phyloP scores from a whole-genome alignment of 2,113 vertebrate genomes.

The Passer montanus region DNA sequence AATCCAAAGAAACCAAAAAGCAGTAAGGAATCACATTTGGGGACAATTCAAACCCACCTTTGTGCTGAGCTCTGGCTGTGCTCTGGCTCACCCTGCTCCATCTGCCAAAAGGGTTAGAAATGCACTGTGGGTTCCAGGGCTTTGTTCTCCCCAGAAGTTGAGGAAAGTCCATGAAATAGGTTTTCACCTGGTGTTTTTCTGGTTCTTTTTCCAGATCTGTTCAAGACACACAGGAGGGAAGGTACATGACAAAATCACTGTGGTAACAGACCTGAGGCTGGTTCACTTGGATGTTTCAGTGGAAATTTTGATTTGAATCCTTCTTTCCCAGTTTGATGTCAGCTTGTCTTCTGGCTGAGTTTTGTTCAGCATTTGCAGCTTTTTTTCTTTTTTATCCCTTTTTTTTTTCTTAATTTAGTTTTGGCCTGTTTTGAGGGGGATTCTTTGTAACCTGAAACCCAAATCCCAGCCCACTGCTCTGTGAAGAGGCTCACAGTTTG shows the following conservation, averaged over 20 bases:
- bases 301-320: conserved; percentile 1
- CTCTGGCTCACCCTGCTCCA: rapidly evolving
- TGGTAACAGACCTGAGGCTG: not conserved
- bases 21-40: not conserved
- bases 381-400: rapidly evolving
- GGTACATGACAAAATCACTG: not conserved
- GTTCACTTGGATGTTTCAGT: not conserved
- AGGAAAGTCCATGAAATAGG: not conserved
- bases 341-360: not conserved
- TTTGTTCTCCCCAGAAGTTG: not conserved
- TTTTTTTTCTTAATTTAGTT: not conserved
- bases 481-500: not conserved
- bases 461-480: not conserved
- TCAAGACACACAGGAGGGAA: not conserved
- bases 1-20: not conserved
- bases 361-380: not conserved
- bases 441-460: not conserved
- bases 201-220: not conserved
- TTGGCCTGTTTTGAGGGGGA: not conserved
- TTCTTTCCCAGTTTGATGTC: not conserved
- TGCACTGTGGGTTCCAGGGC: not conserved
- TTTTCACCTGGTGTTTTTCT: not conserved
- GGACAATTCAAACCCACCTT: not conserved
- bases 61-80: not conserved
- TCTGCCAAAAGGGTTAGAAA: not conserved